A percentile compares a stretch with the other conserved stretches of the same genome.
Conservation (phyloP, 2,113 vertebrate genomes). For the Myotis davidii region DNA sequence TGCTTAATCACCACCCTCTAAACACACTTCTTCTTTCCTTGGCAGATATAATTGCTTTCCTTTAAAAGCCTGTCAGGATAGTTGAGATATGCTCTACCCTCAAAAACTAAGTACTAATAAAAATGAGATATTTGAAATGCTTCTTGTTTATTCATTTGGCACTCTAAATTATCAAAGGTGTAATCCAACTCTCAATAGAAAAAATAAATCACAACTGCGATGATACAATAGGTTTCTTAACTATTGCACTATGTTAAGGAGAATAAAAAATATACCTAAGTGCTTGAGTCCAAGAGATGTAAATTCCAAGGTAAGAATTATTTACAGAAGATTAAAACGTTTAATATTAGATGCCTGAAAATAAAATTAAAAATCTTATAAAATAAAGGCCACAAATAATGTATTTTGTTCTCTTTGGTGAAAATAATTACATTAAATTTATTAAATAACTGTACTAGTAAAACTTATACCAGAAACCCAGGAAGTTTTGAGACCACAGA, state of each 20-base stretch:
- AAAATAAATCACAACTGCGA: not conserved
- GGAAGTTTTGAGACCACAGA: not conserved
- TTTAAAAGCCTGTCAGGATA: constrained; percentile 19
- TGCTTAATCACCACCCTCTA: not conserved
- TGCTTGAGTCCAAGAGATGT: not conserved
- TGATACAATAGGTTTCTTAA: constrained; percentile 27
- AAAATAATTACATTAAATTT: not conserved
- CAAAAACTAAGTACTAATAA: not conserved
- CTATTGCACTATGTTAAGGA: not conserved
- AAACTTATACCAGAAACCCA: not conserved
- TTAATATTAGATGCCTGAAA: constrained; percentile 11
- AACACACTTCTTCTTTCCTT: not conserved
- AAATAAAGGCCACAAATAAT: not conserved
- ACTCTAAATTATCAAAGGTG: constrained; percentile 45
- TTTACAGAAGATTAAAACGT: not conserved
- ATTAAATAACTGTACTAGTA: not conserved
- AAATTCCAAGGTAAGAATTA: constrained; percentile 43
- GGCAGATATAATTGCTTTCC: not conserved
- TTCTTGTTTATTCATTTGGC: constrained; percentile 46
- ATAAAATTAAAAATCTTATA: not conserved
- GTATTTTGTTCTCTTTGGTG: not conserved
- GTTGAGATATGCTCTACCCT: not conserved
- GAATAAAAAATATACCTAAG: not conserved
- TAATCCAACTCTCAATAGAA: not conserved
- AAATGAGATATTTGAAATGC: not conserved